phyloP scores from a whole-genome alignment of 1,140 invertebrate genomes.

The Anadara kagoshimensis region DNA sequence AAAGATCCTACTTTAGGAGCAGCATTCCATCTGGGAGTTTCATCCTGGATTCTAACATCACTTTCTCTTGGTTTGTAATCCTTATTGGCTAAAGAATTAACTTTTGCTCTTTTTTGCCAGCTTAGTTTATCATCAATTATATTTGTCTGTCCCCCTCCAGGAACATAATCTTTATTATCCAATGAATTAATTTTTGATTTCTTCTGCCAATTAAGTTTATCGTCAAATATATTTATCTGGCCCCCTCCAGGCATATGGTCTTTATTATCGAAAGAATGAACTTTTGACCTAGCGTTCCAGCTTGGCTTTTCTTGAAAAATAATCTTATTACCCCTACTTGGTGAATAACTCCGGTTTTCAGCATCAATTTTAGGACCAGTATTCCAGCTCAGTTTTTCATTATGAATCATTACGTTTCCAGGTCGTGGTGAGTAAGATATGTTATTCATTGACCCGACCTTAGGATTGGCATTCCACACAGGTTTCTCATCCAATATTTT shows the following conservation, averaged over 20 bases:
- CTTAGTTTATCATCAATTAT: slow-evolving; percentile 46
- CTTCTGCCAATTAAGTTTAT: slow-evolving; percentile 44
- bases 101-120: slow-evolving; percentile 59
- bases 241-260: slow-evolving; percentile 62
- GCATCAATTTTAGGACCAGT: slow-evolving; percentile 54
- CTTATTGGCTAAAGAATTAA: slow-evolving; percentile 75
- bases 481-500: slow-evolving; percentile 56
- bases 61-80: slow-evolving; percentile 57
- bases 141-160: slow-evolving; percentile 59
- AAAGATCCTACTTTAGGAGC: slow-evolving; percentile 75
- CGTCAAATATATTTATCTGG: slow-evolving; percentile 43
- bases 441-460: slow-evolving; percentile 59
- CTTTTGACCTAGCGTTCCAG: slow-evolving; percentile 71
- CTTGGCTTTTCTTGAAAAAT: neutral
- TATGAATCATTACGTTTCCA: slow-evolving; percentile 52
- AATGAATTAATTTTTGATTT: slow-evolving; percentile 59
- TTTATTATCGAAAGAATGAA: slow-evolving; percentile 65
- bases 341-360: slow-evolving; percentile 40
- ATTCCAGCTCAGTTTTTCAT: slow-evolving; percentile 55
- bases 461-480: slow-evolving; percentile 53
- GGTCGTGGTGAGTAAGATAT: slow-evolving; percentile 52
- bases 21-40: slow-evolving; percentile 59
- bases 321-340: slow-evolving; percentile 17
- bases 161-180: slow-evolving; percentile 60
- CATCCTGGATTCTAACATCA: slow-evolving; percentile 54